Evolutionary conservation across 2,888 invertebrate species (phyloP), one percentile per base, ranked within the genome.

Genomic region (Dicycla oo): DNA sequence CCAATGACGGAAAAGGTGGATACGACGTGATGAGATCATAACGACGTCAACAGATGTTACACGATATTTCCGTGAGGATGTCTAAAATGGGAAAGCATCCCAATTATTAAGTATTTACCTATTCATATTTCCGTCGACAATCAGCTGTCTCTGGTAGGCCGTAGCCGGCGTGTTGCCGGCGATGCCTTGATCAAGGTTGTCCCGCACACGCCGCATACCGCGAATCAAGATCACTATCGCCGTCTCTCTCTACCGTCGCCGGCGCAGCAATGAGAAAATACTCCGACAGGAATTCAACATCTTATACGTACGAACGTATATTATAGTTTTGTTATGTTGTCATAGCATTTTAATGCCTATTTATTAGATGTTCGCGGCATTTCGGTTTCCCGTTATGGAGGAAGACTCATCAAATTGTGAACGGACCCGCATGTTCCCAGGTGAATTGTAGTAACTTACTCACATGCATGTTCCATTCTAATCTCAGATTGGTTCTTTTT

Each of bases 171-270:
- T 15, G 61, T 61, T 61, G 65, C 71, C 72, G 51, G 81, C 74
- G 77, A 72, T 84, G 72, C 89, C 89, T 90, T 90, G 88, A 87
- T 84, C 90, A 91, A 91, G 91, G 91, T 84, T 88, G 87, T 85
- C 76, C 77, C 80, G 83, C 86, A 86, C 86, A 79, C 80, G 75
- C 87, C 86, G 87, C 91, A 91, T 90, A 84, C 91, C 90, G 69
- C 78, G 79, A 82, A 86, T 87, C 86, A 78, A 90, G 86, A 90
- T 87, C 84, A 82, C 68, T 89, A 89, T 88, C 86, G 83, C 84
- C 80, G 23, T 89, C 89, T 82, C 88, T 84, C 75, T 89, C 86
- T 79, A 71, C 73, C 71, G 69, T 68, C 85, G 74, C 71, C 68
- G 65, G 63, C 73, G 75, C 73, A 80, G 23, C 72, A 73, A 69